Evolutionary conservation across 2,888 invertebrate species (phyloP), one percentile per base, ranked within the genome.

Genomic region (Lasioglossum villosulum): DNA sequence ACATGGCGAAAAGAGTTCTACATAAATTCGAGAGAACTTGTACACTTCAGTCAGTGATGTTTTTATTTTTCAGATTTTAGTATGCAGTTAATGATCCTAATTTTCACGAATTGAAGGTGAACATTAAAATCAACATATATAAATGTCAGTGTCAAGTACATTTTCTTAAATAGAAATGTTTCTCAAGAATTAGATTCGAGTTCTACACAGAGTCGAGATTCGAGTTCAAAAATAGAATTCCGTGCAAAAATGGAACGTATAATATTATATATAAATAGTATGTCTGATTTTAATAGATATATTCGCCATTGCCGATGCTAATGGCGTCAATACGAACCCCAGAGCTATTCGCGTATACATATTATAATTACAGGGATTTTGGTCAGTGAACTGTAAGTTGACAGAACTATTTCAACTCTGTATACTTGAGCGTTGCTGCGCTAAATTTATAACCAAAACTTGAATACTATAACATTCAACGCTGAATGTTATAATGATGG

Each of bases 341-440:
- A 42, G 72, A 52, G 42, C 37, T 66, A 56, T 68, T 80, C 83
- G 52, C 48, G 66, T 16, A 72, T 63, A n/a, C n/a, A n/a, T n/a
- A 42, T 66, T 52, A 73, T 66, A 83, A 83, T 79, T 81, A 56
- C 30, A 37, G 81, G 23, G 63, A 83, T 42, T 81, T 73, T 56
- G 75, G 75, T 45, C 66, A 76, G 66, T 83, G 81, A 81, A 63
- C 75, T 23, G 63, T 34, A 23, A 72, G 48, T 81, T 73, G 72
- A 73, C 72, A 45, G 66, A 81, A 83, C 72, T 81, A 81, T 73
- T 76, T 66, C 34, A 27, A 27, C 63, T 72, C 34, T 27, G n/a
- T 27, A 39, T 39, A 37, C 63, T 72, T 16, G 63, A 8, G 27
- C 63, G 14, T 27, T n/a, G 14, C 59, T 72, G 8, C 70, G 5